phyloP scores from a whole-genome alignment of 2,888 invertebrate genomes.

The Lasioglossum leucozonium region DNA sequence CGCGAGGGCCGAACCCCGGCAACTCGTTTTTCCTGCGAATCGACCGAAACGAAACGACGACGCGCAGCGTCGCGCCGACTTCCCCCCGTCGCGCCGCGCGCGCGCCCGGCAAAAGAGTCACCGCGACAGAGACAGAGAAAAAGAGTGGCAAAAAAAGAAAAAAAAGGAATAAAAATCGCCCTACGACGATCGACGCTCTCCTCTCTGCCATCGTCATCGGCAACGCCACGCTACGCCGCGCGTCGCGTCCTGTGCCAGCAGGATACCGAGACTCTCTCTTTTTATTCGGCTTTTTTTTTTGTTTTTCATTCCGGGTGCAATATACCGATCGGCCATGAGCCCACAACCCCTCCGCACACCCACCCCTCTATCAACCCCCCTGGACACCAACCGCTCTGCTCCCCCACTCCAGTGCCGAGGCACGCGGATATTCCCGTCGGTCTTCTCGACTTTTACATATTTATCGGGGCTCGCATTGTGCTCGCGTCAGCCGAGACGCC shows the following conservation, averaged over 20 bases:
- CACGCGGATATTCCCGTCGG: conserved; percentile 60
- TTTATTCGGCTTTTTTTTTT: conserved; percentile 4
- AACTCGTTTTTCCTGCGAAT: conserved; percentile 75
- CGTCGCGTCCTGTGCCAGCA: neutral
- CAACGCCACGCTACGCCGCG: neutral
- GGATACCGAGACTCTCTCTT: conserved; percentile 1
- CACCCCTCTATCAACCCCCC: neutral
- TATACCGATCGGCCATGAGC: conserved; percentile 44
- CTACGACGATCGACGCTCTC: conserved; percentile 31
- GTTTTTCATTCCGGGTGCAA: conserved; percentile 44
- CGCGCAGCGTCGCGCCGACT: conserved; percentile 20
- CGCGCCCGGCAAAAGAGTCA: neutral
- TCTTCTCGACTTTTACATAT: conserved; percentile 79
- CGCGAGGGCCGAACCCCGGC: conserved; percentile 77
- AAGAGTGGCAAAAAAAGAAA: neutral
- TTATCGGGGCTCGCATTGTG: conserved; percentile 79
- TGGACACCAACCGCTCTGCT: neutral
- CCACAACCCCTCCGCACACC: conserved; percentile 21
- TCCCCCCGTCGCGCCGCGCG: conserved; percentile 16
- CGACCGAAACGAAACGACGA: conserved; percentile 66
- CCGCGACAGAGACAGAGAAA: neutral
- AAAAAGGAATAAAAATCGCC: conserved; percentile 12
- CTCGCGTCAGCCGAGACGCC: conserved; percentile 75
- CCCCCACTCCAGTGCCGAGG: conserved; percentile 31
- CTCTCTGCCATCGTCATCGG: conserved; percentile 9